Base-by-base conservation (phyloP, 92 coral and sea anemone species). In the Phenganax subtilis region DNA sequence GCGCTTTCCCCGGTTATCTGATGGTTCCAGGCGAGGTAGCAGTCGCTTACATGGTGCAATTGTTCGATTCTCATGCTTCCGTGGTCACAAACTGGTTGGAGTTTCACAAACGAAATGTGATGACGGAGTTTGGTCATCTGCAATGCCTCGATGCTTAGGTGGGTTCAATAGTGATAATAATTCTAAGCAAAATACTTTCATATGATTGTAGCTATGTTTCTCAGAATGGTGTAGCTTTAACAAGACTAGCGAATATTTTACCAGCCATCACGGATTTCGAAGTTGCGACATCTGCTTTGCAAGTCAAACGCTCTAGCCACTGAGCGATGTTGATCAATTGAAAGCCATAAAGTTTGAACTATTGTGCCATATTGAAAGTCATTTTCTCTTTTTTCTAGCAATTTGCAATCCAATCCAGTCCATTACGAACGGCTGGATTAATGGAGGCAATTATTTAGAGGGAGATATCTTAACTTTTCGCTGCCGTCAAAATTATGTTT, bases 21-120 rank as follows among this genome's bases (percentile, higher is more conserved):
- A 73, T 58, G 77, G 77, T 52, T 52, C 7, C n/a, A 53, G 27
- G 25, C 9, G 61, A 8, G 61, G 59, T 51, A 15, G 0, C 10
- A 3, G 12, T 73, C 58, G 62, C 37, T 51, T 58, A 10, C 77
- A 73, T 54, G 77, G 77, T 54, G 9, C 77, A 25, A 29, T 0
- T 16, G 77, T 73, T 53, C 44, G 3, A 55, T 73, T 73, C 6
- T 25, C 3, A 8, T 73, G 77, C 12, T 5, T 9, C 73, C n/a
- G 31, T 68, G 73, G 52, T 68, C 73, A 68, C 16, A 12, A 68
- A 68, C 54, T 55, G 59, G 77, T 73, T 52, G 77, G 77, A 25
- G 3, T 9, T 20, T 54, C 77, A 7, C 30, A 58, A 73, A 17
- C 54, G 10, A 51, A 7, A 14, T 73, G 77, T 20, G 16, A 73